Conservation (phyloP, 2,888 invertebrate genomes). For the Oithona nana region DNA sequence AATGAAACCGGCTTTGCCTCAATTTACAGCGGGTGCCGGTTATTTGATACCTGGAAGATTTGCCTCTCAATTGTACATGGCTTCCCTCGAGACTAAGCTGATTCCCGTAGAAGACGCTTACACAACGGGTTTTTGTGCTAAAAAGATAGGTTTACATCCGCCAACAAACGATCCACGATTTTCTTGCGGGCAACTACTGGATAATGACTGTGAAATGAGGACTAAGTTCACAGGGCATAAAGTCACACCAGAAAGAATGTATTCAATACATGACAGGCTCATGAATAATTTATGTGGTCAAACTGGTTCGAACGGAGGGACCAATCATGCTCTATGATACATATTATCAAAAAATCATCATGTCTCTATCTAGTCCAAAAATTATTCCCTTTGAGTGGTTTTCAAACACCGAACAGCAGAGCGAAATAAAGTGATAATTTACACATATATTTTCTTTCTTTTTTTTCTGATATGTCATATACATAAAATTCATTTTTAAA, state of each 20-base stretch:
- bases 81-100: slow-evolving; percentile 22
- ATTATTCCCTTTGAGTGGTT: no score
- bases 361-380: no score
- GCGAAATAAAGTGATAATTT: no score
- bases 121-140: slow-evolving; percentile 25
- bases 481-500: no score
- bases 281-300: neutral
- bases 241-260: slow-evolving; percentile 20
- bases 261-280: neutral
- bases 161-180: slow-evolving; percentile 22
- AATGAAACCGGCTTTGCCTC: slow-evolving; percentile 22
- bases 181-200: slow-evolving; percentile 22
- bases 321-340: no score
- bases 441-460: no score
- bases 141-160: slow-evolving; percentile 20
- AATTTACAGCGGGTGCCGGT: slow-evolving; percentile 28
- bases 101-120: slow-evolving; percentile 27
- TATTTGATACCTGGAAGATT: slow-evolving; percentile 26
- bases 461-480: no score
- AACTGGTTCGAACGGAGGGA: no score
- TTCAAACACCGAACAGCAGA: no score
- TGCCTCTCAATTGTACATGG: slow-evolving; percentile 23
- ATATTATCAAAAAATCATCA: no score
- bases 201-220: slow-evolving; percentile 21
- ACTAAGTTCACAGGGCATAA: slow-evolving; percentile 22